phyloP scores from a whole-genome alignment of 2,797 vertebrate species.

The Sebastes flavidus region DNA sequence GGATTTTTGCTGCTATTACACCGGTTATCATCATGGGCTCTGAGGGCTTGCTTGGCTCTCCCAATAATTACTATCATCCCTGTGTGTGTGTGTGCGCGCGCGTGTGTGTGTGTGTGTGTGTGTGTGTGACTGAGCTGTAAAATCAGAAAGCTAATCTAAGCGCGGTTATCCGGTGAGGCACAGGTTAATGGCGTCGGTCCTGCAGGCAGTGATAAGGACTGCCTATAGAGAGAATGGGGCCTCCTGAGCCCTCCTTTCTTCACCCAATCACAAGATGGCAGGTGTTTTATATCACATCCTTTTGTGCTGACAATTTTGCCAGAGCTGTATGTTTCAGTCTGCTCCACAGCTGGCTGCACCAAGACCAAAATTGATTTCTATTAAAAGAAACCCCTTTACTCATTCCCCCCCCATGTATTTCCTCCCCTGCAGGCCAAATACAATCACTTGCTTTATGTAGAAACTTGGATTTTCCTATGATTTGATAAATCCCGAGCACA shows the following conservation, averaged over 20 bases:
- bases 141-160: conserved; percentile 68
- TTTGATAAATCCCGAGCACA: conserved; percentile 24
- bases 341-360: conserved; percentile 43
- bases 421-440: conserved; percentile 26
- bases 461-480: conserved; percentile 31
- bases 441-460: conserved; percentile 28
- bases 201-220: conserved; percentile 74
- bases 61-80: conserved; percentile 6
- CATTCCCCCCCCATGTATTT: conserved; percentile 13
- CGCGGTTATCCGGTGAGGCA: conserved; percentile 42
- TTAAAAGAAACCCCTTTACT: conserved; percentile 49
- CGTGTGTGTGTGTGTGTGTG: not conserved
- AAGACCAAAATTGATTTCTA: conserved; percentile 59
- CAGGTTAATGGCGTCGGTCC: conserved; percentile 70
- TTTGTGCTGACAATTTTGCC: conserved; percentile 67
- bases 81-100: conserved; percentile 1
- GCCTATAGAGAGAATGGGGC: conserved; percentile 47
- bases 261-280: conserved; percentile 68
- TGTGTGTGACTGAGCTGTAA: conserved; percentile 32
- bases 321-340: conserved; percentile 42
- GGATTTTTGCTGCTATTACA: not conserved
- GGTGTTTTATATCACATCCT: conserved; percentile 64
- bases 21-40: conserved; percentile 6
- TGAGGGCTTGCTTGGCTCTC: not conserved
- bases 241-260: conserved; percentile 50